Evolutionary conservation across 2,113 vertebrate species (phyloP).

Genomic region (Charina bottae): DNA sequence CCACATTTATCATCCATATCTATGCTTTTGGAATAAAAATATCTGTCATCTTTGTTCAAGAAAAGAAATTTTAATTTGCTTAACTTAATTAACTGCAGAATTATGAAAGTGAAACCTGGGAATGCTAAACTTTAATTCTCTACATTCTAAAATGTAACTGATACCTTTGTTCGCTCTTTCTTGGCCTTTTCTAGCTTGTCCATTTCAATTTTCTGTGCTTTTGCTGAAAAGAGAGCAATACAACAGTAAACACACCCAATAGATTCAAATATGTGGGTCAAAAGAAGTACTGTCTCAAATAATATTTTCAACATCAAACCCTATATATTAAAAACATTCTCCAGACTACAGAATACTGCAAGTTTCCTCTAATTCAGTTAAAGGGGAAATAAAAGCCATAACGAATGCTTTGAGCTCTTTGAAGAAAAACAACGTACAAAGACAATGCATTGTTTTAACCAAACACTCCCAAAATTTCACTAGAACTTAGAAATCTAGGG

Average conservation of each 20-base stretch:
- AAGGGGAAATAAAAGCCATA: neutral
- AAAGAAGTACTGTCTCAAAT: neutral
- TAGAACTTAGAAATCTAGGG: neutral
- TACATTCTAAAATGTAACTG: neutral
- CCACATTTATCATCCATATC: neutral
- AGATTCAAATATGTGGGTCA: constrained; percentile 11
- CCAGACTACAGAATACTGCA: constrained; percentile 39
- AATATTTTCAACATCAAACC: constrained; percentile 41
- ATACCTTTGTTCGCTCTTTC: constrained; percentile 95
- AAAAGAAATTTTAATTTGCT: neutral
- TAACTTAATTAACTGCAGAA: neutral
- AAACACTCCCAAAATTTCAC: neutral
- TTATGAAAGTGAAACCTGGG: neutral
- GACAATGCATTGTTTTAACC: constrained; percentile 16
- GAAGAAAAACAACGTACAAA: neutral
- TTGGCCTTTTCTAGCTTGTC: constrained; percentile 98
- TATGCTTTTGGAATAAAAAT: neutral
- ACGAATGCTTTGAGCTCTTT: neutral
- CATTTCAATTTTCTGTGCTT: constrained; percentile 98
- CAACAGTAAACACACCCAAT: constrained; percentile 8
- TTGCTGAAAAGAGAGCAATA: constrained; percentile 76
- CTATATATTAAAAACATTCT: constrained; percentile 40
- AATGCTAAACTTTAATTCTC: neutral
- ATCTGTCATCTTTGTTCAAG: neutral
- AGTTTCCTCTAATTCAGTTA: constrained; percentile 49